phyloP scores from a whole-genome alignment of 2,888 invertebrate genomes.

The Allolobophora icterica region DNA sequence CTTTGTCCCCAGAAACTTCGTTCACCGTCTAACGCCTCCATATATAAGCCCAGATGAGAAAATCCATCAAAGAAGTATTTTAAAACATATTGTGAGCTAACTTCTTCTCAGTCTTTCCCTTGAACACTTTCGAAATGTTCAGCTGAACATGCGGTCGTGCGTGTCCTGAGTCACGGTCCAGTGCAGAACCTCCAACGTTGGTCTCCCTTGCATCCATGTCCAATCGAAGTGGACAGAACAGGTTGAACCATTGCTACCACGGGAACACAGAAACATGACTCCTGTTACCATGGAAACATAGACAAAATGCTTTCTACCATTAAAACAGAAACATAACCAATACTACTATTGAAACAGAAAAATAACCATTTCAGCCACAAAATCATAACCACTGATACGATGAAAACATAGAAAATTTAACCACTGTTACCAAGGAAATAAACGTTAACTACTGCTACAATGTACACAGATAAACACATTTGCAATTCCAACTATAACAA shows the following conservation, averaged over 20 bases:
- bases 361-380: no score
- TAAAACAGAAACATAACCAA: not conserved
- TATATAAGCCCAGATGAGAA: not conserved
- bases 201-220: conserved; percentile 50
- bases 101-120: conserved; percentile 60
- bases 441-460: no score
- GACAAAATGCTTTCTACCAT: not conserved
- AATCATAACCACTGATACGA: no score
- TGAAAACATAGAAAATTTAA: no score
- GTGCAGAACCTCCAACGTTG: not conserved
- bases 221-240: conserved; percentile 58
- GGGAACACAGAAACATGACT: not conserved
- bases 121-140: conserved; percentile 58
- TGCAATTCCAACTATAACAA: no score
- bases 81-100: conserved; percentile 40
- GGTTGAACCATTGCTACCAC: conserved; percentile 61
- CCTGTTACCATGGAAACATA: not conserved
- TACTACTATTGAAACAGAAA: no score
- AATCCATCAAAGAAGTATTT: not conserved
- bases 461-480: no score
- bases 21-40: not conserved
- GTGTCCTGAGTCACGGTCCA: not conserved
- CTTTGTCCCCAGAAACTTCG: not conserved
- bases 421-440: no score
- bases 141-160: conserved; percentile 46